Percentiles rank a stretch among this genome's conserved stretches.
These are phyloP conservation scores for Protonibea diacanthus DNA, from an alignment of 2,797 vertebrate genomes.

Conservation along the genomic window DNA sequence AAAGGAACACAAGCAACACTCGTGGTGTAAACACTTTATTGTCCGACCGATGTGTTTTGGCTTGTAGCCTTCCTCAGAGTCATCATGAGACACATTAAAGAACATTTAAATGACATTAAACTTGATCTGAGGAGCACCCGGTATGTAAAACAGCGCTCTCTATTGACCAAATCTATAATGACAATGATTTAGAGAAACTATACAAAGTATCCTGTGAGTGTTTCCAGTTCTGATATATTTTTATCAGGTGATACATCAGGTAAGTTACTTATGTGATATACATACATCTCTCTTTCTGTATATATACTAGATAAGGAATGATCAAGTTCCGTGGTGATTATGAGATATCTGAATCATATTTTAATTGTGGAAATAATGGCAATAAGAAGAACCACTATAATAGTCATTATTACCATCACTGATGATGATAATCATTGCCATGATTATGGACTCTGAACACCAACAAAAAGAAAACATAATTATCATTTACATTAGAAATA, in stretches of 20 bases:
- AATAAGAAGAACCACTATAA: constrained; percentile 9
- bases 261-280: background rate
- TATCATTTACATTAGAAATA: constrained; percentile 11
- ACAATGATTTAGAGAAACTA: background rate
- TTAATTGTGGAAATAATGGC: constrained; percentile 31
- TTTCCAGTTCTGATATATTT: background rate
- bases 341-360: constrained; percentile 14
- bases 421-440: background rate
- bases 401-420: background rate
- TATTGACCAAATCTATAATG: background rate
- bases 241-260: background rate
- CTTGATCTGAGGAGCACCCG: background rate
- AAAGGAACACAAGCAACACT: background rate
- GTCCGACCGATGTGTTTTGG: background rate
- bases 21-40: background rate
- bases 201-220: background rate
- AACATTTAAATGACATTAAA: background rate
- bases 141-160: background rate
- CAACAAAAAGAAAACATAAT: background rate
- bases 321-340: background rate
- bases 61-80: background rate
- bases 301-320: background rate
- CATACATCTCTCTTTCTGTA: background rate
- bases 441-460: background rate
- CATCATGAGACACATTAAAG: background rate